phyloP scores from a whole-genome alignment of 1,140 invertebrate species.

The Diorhabda carinulata region DNA sequence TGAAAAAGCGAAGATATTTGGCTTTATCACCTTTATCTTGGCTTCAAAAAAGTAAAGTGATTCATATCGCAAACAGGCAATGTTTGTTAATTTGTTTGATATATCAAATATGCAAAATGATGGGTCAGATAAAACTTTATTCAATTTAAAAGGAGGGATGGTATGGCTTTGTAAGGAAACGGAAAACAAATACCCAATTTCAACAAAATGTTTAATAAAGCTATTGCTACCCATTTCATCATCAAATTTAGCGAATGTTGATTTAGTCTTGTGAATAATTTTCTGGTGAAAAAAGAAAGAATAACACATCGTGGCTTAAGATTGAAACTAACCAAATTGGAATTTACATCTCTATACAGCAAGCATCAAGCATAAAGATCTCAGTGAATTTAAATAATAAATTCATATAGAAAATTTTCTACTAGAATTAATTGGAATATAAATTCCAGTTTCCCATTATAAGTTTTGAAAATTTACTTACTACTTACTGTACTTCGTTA shows the following conservation, averaged over 20 bases:
- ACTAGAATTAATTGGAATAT: slow-evolving; percentile 12
- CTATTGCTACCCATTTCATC: background rate
- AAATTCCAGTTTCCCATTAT: background rate
- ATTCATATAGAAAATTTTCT: slow-evolving; percentile 4
- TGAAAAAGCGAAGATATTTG: slow-evolving; percentile 23
- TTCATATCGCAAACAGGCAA: background rate
- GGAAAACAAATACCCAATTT: background rate
- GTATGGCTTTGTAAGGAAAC: background rate
- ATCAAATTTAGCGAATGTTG: background rate
- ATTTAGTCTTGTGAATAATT: background rate
- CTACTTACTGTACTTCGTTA: background rate
- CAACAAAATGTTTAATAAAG: slow-evolving; percentile 4
- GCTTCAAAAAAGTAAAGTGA: background rate
- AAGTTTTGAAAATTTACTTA: background rate
- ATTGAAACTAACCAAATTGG: slow-evolving; percentile 22
- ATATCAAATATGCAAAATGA: slow-evolving; percentile 6
- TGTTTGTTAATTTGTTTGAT: slow-evolving; percentile 5
- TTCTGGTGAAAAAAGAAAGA: background rate
- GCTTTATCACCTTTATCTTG: slow-evolving; percentile 15
- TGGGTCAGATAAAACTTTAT: background rate
- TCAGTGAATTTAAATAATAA: slow-evolving; percentile 10
- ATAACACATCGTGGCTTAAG: slow-evolving; percentile 18
- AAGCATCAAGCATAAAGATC: background rate
- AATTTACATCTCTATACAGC: slow-evolving; percentile 13
- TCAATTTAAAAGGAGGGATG: background rate